Base-by-base conservation (phyloP, 2,113 vertebrate species). In the Gavialis gangeticus region DNA sequence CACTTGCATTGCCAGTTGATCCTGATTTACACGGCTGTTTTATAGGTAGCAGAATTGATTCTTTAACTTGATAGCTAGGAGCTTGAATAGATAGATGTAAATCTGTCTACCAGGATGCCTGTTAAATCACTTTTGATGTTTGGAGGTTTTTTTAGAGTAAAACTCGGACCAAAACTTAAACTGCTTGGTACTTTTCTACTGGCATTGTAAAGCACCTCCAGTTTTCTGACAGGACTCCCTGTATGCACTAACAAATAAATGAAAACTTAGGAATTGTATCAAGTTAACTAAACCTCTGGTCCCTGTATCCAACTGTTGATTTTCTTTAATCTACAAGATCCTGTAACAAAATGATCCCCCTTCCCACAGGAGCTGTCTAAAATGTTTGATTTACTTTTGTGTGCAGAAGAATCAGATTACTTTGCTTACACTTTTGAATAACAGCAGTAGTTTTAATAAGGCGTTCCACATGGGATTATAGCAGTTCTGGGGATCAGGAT, bases 31-130 rank as follows among this genome's bases (percentile, higher is more conserved):
- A 3, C 64, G 91, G 60, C 34, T 86, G 25, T 54, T 84, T 14
- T 79, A 71, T 75, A 91, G 84, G 56, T 82, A 87, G 73, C 24
- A 67, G 37, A 93, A 96, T 92, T 86, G 83, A 93, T 95, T 95
- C 75, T 84, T 88, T 83, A 63, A 59, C 84, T 92, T 88, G 85
- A 96, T 96, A 83, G n/a, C 46, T 83, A 10, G 6, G 87, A 24
- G 59, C 87, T 89, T 94, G 82, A 92, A 88, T 75, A 67, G 78
- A 86, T 89, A 82, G 82, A 59, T 1, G 0, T 96, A 95, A 93
- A 91, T 95, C 82, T 90, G 7, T 56, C 34, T 63, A 67, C 59
- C 64, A 0, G 2, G 81, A 7, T 79, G 71, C 46, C 75, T 75
- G 13, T 90, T 90, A 34, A 0, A 12, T 91, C 76, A 54, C 82